These are phyloP conservation scores for Hirudo medicinalis DNA, from an alignment of 1,140 invertebrate species.

Conservation along the genomic window DNA sequence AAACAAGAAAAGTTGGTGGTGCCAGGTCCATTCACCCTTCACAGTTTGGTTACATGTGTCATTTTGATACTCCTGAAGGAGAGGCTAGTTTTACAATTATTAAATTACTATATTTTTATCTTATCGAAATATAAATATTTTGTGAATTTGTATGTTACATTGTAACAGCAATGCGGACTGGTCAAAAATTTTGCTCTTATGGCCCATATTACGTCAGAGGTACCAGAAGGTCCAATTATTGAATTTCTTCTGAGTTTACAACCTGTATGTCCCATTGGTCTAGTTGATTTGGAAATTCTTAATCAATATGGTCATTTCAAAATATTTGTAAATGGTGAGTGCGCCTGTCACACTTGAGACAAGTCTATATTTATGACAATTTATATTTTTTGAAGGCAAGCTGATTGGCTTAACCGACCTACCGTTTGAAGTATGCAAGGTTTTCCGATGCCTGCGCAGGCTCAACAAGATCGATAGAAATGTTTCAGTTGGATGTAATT, in stretches of 20 bases:
- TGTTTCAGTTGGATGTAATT: conserved; percentile 83
- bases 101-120: conserved; percentile 17
- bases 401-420: conserved; percentile 64
- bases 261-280: conserved; percentile 70
- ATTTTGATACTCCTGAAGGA: conserved; percentile 96
- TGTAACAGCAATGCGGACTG: conserved; percentile 69
- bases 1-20: conserved; percentile 93
- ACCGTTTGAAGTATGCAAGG: conserved; percentile 48
- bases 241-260: conserved; percentile 71
- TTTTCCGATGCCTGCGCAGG: conserved; percentile 68
- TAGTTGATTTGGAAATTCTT: conserved; percentile 75
- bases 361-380: not conserved
- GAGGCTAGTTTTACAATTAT: conserved; percentile 47
- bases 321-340: conserved; percentile 83
- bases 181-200: conserved; percentile 97
- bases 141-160: not conserved
- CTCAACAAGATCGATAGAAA: conserved; percentile 72
- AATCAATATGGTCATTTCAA: conserved; percentile 52
- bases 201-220: conserved; percentile 79
- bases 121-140: not conserved
- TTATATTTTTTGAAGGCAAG: conserved; percentile 44
- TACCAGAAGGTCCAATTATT: conserved; percentile 53
- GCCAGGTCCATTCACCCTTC: conserved; percentile 90
- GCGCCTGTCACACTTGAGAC: not conserved
- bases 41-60: conserved; percentile 91